A percentile compares a stretch with the other conserved stretches of the same genome.
Evolutionary conservation across 1,140 invertebrate species (phyloP).

Genomic region (Oncopodura yosiiana): DNA sequence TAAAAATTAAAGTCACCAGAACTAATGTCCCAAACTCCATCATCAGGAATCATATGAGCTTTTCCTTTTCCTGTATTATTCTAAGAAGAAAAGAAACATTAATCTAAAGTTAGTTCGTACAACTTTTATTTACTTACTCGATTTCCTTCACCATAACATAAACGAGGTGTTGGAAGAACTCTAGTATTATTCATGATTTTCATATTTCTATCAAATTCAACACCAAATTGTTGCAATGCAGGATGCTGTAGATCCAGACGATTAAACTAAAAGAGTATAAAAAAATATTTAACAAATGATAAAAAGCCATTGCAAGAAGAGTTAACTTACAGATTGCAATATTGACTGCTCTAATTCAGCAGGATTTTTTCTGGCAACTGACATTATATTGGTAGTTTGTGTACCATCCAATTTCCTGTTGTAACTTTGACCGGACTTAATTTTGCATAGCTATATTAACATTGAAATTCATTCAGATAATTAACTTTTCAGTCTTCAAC

Average conservation of each 20-base stretch:
- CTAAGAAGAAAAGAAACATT: neutral
- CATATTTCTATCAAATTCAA: neutral
- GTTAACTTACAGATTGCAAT: neutral
- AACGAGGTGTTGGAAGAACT: constrained; percentile 16
- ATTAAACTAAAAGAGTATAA: constrained; percentile 7
- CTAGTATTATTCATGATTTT: constrained; percentile 9
- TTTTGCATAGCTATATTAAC: constrained; percentile 11
- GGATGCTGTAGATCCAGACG: constrained; percentile 1
- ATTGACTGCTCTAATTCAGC: constrained; percentile 3
- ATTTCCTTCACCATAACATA: constrained; percentile 14
- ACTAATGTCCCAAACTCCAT: constrained; percentile 23
- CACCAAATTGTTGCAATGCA: constrained; percentile 2
- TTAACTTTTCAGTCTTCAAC: no score
- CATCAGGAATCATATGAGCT: constrained; percentile 10
- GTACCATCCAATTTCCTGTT: constrained; percentile 25
- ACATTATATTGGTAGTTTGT: constrained; percentile 21
- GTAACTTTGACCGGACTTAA: constrained; percentile 26
- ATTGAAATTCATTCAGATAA: neutral
- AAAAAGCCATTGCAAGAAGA: neutral
- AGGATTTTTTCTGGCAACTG: constrained; percentile 12
- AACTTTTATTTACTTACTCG: neutral
- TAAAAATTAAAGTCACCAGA: constrained; percentile 19
- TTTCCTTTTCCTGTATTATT: neutral
- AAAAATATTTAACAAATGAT: neutral
- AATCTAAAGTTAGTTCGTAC: neutral